Evolutionary conservation across 2,797 vertebrate species (phyloP), one percentile per base, ranked within the genome.

Genomic region (Huso huso): DNA sequence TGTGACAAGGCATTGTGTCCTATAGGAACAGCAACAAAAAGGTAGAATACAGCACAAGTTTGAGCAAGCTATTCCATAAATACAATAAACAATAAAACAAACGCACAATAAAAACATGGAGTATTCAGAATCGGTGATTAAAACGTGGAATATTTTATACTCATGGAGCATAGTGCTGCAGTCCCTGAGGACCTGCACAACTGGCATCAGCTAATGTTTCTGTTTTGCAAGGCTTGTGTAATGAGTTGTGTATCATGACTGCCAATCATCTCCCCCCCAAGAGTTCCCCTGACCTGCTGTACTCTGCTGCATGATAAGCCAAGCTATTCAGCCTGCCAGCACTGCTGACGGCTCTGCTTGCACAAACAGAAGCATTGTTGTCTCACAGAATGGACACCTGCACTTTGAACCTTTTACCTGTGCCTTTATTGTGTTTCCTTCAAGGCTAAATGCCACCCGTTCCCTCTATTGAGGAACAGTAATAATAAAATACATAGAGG

Each of bases 361-460:
- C 81, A 85, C 84, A 84, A 72, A 71, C 23, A 73, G 72, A 76
- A 62, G 72, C 74, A 80, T 80, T 83, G 83, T 85, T 83, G 79
- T 77, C 49, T 74, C 67, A 77, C 84, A 71, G 76, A 78, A 74
- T 70, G 80, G 79, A 81, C 81, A 74, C 79, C 74, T 84, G 84
- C 75, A 82, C 81, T 83, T 85, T 73, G 81, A 82, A 88, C 83
- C 75, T 83, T 83, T 79, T 67, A 1, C 76, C 63, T 66, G 76
- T 74, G 73, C 68, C 70, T 82, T 80, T 79, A 82, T 80, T 82
- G 77, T 75, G 77, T 74, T 81, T 80, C 81, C 77, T 63, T 81
- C 78, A 72, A 82, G 81, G 82, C 74, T 77, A 80, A 65, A 67
- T n/a, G 50, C 15, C 15, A 50, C 61, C 65, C 49, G 49, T 74